Percentiles rank a stretch among this genome's conserved stretches.
These are phyloP conservation scores for Pontoporia blainvillei DNA, from an alignment of 2,113 vertebrate genomes.

Conservation along the genomic window DNA sequence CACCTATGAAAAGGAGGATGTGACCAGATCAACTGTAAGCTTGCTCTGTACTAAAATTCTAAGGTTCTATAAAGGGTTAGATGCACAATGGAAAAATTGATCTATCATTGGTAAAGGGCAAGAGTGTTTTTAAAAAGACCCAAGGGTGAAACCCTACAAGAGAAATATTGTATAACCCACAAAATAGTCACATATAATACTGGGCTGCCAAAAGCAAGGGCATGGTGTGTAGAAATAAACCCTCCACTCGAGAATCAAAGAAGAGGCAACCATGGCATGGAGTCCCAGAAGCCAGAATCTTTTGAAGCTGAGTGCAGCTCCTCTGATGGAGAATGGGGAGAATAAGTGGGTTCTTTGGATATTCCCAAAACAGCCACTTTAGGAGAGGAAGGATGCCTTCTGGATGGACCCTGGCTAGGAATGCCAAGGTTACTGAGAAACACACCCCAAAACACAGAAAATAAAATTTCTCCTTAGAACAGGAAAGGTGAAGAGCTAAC, in stretches of 20 bases:
- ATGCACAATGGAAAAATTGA: background rate
- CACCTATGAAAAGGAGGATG: background rate
- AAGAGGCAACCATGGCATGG: background rate
- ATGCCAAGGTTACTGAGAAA: background rate
- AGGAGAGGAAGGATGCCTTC: background rate
- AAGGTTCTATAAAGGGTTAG: background rate
- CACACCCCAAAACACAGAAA: background rate
- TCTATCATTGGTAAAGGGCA: background rate
- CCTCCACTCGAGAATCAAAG: background rate
- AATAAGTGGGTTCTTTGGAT: background rate
- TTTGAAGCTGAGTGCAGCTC: background rate
- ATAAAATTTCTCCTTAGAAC: background rate
- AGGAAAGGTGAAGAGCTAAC: background rate
- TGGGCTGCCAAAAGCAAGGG: background rate
- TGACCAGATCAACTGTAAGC: background rate
- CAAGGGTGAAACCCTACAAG: background rate
- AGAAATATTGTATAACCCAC: background rate
- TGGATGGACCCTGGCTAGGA: background rate
- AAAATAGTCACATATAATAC: background rate
- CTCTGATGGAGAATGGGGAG: background rate
- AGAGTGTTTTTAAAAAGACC: slow-evolving; percentile 18
- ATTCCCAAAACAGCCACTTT: background rate
- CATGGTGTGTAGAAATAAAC: background rate
- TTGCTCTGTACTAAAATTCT: background rate
- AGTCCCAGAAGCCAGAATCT: background rate